Base-by-base conservation (phyloP, 2,797 vertebrate genomes). In the Takifugu ocellatus region DNA sequence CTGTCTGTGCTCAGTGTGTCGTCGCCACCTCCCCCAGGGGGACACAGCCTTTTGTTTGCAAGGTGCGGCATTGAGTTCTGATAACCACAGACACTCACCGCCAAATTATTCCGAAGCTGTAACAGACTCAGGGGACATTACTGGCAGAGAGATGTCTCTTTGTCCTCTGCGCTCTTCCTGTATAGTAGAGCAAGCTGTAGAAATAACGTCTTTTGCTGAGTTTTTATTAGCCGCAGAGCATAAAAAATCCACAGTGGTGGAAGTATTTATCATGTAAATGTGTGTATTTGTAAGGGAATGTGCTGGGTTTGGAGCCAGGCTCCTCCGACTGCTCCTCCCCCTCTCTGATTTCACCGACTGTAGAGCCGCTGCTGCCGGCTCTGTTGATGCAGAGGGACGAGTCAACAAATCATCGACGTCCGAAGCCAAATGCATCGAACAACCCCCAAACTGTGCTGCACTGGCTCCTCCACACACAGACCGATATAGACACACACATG, bases 401-500 rank as follows among this genome's bases (percentile, higher is more conserved):
- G 86, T 89, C 87, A 90, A 89, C 83, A 89, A 88, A 88, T 88
- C 75, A 75, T 47, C 61, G 25, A 75, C 80, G 87, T 88, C 82
- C 82, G 73, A 66, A 66, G 75, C 83, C 73, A 83, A 81, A 77
- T 75, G 73, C 67, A 74, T 87, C 75, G 70, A 70, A 87, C 75
- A 81, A 86, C 76, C 64, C 77, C 84, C 78, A 77, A 82, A 74
- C 75, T 90, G 82, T 87, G 70, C 78, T 61, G 66, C 66, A 65
- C 47, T 54, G 59, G 54, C 67, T 84, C 74, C 79, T 74, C 74
- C 58, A 72, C 79, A 79, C 63, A 56, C 42, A 12, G 27, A 66
- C 63, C 59, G 60, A 67, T 68, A 63, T 56, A 56, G 49, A 81
- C 74, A 73, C 58, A 74, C 79, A 80, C 66, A 72, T 72, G 54